Conservation (phyloP, 2,797 vertebrate genomes). For the Rallus crepitans region DNA sequence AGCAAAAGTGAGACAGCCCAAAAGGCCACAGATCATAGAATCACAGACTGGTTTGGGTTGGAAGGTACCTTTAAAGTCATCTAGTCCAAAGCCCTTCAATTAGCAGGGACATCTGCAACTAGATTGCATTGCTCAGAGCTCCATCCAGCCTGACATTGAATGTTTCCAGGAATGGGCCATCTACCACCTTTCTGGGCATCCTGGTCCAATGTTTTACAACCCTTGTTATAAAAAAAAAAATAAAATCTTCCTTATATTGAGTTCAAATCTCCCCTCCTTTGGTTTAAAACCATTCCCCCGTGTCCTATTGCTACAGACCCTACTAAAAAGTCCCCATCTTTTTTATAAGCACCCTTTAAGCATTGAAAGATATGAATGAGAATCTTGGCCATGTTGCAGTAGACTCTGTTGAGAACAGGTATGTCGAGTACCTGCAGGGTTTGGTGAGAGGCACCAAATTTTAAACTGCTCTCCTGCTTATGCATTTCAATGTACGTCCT, state of each 20-base stretch:
- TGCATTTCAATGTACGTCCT: slow-evolving; percentile 11
- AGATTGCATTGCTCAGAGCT: background rate
- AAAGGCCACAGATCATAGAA: background rate
- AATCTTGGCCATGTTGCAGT: background rate
- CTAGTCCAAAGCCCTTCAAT: accelerated
- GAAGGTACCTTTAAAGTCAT: background rate
- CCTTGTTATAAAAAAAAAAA: background rate
- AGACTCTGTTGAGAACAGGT: background rate
- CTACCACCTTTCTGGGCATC: background rate
- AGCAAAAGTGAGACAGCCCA: background rate
- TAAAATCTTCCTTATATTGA: background rate
- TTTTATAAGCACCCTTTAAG: background rate
- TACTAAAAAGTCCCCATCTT: background rate
- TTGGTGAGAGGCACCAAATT: background rate
- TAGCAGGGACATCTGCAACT: too few relatives aligned
- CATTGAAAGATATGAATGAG: background rate
- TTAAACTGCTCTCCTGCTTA: background rate
- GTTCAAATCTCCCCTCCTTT: background rate
- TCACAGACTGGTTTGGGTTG: background rate
- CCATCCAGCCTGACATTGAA: accelerated
- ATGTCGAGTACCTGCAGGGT: too few relatives aligned
- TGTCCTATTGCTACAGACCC: accelerated
- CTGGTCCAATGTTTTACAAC: accelerated
- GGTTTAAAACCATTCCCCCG: background rate
- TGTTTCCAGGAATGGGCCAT: background rate